Evolutionary conservation across 2,888 invertebrate species (phyloP).

Genomic region (Atherix ibis): DNA sequence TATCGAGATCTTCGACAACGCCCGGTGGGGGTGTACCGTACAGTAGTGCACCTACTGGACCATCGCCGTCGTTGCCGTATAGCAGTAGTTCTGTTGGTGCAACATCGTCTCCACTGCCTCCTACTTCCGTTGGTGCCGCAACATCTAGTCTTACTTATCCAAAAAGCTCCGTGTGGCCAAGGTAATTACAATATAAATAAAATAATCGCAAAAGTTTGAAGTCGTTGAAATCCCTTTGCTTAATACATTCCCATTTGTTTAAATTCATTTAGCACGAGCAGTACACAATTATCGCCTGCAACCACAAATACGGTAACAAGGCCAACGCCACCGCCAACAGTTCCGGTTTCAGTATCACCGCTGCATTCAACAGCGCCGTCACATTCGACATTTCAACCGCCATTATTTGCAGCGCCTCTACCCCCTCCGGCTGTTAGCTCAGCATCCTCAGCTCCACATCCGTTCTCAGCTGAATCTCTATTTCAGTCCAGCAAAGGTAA

Average conservation of each 20-base stretch:
- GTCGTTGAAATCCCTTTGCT: background rate
- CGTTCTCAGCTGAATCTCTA: conserved; percentile 75
- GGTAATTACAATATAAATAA: conserved; percentile 16
- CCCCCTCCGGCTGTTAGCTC: conserved; percentile 31
- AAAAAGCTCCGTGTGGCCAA: conserved; percentile 26
- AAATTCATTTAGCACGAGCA: conserved; percentile 19
- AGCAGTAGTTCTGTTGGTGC: conserved; percentile 17
- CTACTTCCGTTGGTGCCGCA: conserved; percentile 7
- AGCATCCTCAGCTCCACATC: conserved; percentile 52
- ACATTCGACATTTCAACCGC: conserved; percentile 39
- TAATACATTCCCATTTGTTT: conserved; percentile 1
- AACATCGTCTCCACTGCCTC: conserved; percentile 27
- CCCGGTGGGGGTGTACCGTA: conserved; percentile 17
- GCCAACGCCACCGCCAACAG: conserved; percentile 37
- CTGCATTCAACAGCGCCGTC: conserved; percentile 34
- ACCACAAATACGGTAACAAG: conserved; percentile 35
- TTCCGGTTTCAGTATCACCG: conserved; percentile 13
- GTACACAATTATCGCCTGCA: conserved; percentile 33
- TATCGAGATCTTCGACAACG: conserved; percentile 48
- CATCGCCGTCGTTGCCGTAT: conserved; percentile 25
- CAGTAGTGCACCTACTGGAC: conserved; percentile 18
- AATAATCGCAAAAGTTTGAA: background rate
- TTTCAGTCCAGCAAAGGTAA: conserved; percentile 65
- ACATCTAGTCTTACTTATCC: conserved; percentile 23
- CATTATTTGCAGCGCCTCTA: conserved; percentile 51